Evolutionary conservation across 64 coral and sea anemone species (phyloP), one percentile per base, ranked within the genome.

Genomic region (Acropora yongei): DNA sequence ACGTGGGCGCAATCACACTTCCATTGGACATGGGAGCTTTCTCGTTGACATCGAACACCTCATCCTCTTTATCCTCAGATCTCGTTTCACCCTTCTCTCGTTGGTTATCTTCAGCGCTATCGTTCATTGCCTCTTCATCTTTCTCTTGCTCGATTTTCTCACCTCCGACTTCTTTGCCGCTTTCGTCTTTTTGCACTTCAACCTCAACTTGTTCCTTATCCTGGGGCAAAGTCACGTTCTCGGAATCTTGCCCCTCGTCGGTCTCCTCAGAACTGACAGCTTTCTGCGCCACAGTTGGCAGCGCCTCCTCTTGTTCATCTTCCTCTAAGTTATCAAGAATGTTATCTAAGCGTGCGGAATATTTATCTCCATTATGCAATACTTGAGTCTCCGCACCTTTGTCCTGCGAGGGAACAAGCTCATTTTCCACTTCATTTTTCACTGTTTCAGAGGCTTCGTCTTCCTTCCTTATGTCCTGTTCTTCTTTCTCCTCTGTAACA

Each of bases 281-380:
- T 30, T 41, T 72, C 68, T 19, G 9, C 10, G 5, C 57, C 67
- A 45, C 57, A 18, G 41, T 42, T 46, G 42, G 9, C 12, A 55
- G 51, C 51, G 61, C 2, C 14, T 48, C 13, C 19, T 3, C 82
- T 61, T 60, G 79, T 60, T 90, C 93, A 46, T 69, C 76, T 16
- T 81, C 87, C 67, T 94, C 93, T 82, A 95, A 57, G 30, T 86
- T 51, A 63, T 95, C 93, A 74, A 94, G 44, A 76, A 94, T 94
- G 49, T 90, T 89, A 66, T 94, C 92, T 39, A 94, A 86, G 10
- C 87, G 87, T 47, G 92, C 46, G 8, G 92, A 94, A 17, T 94
- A 94, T 43, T 94, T 94, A 84, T 94, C 92, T 51, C 16, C 17
- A 0, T 30, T 30, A 30, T 20, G 58, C 44, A 47, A 13, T 63